Evolutionary conservation across 2,888 invertebrate species (phyloP).

Genomic region (Brachycybe producta): DNA sequence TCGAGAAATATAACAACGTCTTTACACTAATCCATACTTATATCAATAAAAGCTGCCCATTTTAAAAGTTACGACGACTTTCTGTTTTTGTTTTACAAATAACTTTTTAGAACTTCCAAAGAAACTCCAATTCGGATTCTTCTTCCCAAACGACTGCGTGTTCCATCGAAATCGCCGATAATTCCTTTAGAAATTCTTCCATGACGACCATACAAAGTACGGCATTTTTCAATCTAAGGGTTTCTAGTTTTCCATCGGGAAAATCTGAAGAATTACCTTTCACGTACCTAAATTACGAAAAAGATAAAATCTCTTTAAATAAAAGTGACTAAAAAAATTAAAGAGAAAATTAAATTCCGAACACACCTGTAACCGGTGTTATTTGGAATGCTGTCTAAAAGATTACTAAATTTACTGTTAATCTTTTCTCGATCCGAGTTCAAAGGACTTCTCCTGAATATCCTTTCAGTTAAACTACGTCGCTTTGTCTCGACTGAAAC

Average conservation of each 20-base stretch:
- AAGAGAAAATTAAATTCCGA: background rate
- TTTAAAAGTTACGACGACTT: too few relatives aligned
- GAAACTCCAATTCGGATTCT: too few relatives aligned
- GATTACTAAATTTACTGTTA: conserved; percentile 13
- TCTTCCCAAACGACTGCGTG: conserved; percentile 46
- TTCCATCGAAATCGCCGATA: conserved; percentile 87
- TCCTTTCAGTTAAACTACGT: conserved; percentile 53
- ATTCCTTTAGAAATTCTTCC: conserved; percentile 90
- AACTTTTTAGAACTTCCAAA: too few relatives aligned
- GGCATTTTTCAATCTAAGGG: conserved; percentile 29
- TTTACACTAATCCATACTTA: too few relatives aligned
- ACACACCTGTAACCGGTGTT: conserved; percentile 29
- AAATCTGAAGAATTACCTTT: conserved; percentile 22
- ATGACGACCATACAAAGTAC: conserved; percentile 74
- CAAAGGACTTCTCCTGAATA: conserved; percentile 45
- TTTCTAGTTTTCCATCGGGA: conserved; percentile 26
- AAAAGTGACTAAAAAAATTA: background rate
- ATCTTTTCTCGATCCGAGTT: conserved; percentile 9
- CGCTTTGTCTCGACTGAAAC: conserved; percentile 50
- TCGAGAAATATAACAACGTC: too few relatives aligned
- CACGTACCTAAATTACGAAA: conserved; percentile 23
- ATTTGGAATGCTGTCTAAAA: conserved; percentile 25
- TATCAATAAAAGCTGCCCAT: too few relatives aligned
- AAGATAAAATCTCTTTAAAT: background rate
- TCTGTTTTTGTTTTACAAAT: too few relatives aligned